These are phyloP conservation scores for Troides oblongomaculatus DNA, from an alignment of 2,888 invertebrate species.

Conservation along the genomic window DNA sequence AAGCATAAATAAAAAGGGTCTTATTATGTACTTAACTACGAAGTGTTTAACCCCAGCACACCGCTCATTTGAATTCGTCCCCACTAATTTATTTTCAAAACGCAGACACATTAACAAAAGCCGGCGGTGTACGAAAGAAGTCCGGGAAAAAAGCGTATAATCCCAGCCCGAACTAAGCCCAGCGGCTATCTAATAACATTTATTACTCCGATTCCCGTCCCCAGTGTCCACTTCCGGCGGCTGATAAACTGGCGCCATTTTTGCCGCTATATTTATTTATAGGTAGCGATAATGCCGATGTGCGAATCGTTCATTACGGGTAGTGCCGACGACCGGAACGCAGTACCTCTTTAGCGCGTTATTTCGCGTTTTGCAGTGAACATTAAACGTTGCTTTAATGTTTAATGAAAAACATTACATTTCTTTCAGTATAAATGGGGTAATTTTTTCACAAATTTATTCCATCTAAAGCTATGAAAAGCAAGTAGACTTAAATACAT, in stretches of 20 bases:
- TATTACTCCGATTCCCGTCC: constrained; percentile 74
- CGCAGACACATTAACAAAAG: constrained; percentile 79
- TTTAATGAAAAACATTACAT: constrained; percentile 11
- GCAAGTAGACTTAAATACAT: neutral
- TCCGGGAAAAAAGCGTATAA: constrained; percentile 62
- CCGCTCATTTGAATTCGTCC: constrained; percentile 57
- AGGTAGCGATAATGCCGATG: constrained; percentile 72
- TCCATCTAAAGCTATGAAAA: neutral
- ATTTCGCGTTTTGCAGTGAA: constrained; percentile 36
- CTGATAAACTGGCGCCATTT: constrained; percentile 80
- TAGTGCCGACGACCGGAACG: constrained; percentile 42
- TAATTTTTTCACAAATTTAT: neutral
- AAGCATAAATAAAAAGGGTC: constrained; percentile 1
- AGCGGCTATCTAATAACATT: constrained; percentile 80
- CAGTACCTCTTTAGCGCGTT: constrained; percentile 37
- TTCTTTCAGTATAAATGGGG: neutral
- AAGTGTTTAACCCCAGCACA: constrained; percentile 39
- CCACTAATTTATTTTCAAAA: constrained; percentile 67
- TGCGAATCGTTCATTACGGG: constrained; percentile 60
- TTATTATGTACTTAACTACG: constrained; percentile 12
- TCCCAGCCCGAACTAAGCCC: constrained; percentile 72
- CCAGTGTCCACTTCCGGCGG: constrained; percentile 75
- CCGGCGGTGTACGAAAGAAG: constrained; percentile 60
- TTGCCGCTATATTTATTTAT: constrained; percentile 80
- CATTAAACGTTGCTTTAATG: constrained; percentile 11